These are phyloP conservation scores for Glyptemys insculpta DNA, from an alignment of 2,797 vertebrate species.

Conservation along the genomic window DNA sequence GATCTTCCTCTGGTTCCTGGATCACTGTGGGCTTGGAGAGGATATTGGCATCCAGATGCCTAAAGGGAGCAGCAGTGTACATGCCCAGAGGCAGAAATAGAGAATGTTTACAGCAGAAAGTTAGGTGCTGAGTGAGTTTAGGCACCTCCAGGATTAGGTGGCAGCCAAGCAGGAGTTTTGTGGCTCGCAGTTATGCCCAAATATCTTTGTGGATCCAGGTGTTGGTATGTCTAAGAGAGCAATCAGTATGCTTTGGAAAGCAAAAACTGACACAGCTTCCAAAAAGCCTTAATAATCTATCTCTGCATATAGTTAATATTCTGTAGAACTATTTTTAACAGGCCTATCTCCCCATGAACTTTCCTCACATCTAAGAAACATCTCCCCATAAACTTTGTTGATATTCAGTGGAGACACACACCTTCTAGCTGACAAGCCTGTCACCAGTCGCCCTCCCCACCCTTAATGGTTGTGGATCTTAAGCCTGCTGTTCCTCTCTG, in stretches of 20 bases:
- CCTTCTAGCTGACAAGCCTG: background rate
- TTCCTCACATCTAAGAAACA: background rate
- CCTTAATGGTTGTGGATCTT: background rate
- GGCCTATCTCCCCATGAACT: background rate
- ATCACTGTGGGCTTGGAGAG: background rate
- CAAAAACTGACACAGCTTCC: background rate
- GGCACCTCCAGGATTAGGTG: background rate
- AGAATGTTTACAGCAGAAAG: background rate
- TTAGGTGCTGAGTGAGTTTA: background rate
- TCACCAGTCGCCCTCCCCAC: background rate
- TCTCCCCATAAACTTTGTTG: background rate
- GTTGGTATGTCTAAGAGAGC: conserved; percentile 36
- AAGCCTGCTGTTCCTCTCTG: background rate
- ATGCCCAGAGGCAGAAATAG: background rate
- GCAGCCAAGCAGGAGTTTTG: background rate
- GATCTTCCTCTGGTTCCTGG: background rate
- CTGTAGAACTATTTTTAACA: background rate
- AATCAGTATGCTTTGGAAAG: conserved; percentile 1
- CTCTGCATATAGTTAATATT: background rate
- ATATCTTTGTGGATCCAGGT: background rate
- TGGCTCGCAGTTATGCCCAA: background rate
- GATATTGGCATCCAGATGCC: background rate
- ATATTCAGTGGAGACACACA: background rate
- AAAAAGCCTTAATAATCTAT: background rate
- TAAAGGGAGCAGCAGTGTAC: background rate